Conservation (phyloP, 2,113 vertebrate species). For the Pseudopipra pipra region DNA sequence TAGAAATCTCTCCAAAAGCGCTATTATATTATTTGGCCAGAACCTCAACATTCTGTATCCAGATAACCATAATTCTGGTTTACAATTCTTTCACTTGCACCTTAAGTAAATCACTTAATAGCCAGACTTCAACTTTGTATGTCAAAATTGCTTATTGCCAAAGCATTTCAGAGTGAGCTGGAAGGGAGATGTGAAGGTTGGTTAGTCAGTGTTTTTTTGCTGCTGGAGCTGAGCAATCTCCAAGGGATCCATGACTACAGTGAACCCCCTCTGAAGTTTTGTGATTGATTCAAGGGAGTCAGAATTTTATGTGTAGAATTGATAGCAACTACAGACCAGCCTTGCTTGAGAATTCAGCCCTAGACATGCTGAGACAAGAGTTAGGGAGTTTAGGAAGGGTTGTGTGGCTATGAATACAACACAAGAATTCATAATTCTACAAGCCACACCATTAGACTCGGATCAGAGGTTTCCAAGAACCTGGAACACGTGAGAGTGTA, state of each 20-base stretch:
- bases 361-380: neutral
- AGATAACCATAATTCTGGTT: neutral
- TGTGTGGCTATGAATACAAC: neutral
- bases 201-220: neutral
- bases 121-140: neutral
- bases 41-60: neutral
- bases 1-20: neutral
- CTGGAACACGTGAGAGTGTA: neutral
- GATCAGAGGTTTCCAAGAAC: constrained; percentile 8
- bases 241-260: neutral
- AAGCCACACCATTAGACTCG: neutral
- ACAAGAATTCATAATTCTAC: neutral
- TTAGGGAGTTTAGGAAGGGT: neutral
- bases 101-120: neutral
- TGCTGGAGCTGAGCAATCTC: neutral
- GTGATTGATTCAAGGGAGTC: neutral
- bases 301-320: neutral
- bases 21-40: neutral
- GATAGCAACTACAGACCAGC: neutral
- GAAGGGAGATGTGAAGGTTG: neutral
- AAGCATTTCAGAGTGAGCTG: neutral
- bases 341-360: neutral
- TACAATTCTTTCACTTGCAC: neutral
- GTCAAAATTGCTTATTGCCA: neutral
- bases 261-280: neutral